These are phyloP conservation scores for Cossypha polioptera DNA, from an alignment of 2,797 vertebrate genomes.

Conservation along the genomic window DNA sequence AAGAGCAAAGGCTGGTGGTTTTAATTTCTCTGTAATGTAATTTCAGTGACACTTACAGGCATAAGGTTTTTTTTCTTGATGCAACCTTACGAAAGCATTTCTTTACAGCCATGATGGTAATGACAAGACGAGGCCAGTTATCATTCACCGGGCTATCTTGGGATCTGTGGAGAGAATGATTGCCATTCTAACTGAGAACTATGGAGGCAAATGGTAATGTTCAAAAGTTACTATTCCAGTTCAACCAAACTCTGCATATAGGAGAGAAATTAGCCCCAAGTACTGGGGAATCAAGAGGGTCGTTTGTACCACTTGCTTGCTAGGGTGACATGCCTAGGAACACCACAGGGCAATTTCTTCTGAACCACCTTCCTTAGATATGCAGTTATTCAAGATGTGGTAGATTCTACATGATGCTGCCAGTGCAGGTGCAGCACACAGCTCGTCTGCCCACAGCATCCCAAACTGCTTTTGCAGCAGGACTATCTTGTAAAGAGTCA, in stretches of 20 bases:
- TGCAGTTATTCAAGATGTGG: not conserved
- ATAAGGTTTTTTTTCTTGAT: not conserved
- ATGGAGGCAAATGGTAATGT: slow-evolving; percentile 93
- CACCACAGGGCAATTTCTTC: not conserved
- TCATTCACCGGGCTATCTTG: slow-evolving; percentile 94
- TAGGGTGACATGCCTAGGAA: fast-evolving
- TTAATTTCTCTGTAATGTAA: not conserved
- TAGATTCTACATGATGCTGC: not conserved
- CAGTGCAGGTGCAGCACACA: not conserved
- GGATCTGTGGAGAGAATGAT: slow-evolving; percentile 99
- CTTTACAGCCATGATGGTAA: slow-evolving; percentile 88
- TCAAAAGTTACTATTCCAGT: not conserved
- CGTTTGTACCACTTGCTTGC: not conserved
- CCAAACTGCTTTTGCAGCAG: not conserved
- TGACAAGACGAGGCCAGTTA: slow-evolving; percentile 94
- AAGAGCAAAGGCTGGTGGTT: not conserved
- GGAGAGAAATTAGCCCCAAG: not conserved
- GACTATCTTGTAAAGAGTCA: not conserved
- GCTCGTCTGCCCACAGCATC: not conserved
- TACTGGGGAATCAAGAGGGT: not conserved
- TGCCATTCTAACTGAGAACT: slow-evolving; percentile 96
- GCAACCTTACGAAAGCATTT: not conserved
- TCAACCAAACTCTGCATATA: not conserved
- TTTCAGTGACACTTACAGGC: not conserved
- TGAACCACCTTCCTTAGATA: not conserved